Conservation (phyloP, 2,113 vertebrate species). For the Chionodraco myersi region DNA sequence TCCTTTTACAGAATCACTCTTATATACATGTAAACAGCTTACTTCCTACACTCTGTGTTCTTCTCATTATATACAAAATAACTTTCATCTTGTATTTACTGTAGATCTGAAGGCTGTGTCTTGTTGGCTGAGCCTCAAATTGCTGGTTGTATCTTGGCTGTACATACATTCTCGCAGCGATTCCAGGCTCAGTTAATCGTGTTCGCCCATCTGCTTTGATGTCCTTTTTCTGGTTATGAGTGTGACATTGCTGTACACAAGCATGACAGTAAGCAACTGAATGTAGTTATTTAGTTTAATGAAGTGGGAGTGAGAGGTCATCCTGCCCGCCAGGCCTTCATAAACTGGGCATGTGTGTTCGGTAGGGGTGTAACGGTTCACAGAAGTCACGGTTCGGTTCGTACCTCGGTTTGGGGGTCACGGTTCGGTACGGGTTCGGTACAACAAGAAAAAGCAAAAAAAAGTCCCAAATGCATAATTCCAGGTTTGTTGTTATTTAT, state of each 20-base stretch:
- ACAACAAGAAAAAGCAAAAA: too few relatives aligned
- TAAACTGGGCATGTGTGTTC: background rate
- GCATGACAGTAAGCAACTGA: constrained; percentile 52
- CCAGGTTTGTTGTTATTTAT: too few relatives aligned
- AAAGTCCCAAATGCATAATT: too few relatives aligned
- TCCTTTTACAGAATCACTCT: too few relatives aligned
- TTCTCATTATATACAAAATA: constrained; percentile 2
- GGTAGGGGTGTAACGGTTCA: too few relatives aligned
- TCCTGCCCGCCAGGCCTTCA: constrained; percentile 28
- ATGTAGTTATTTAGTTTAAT: constrained; percentile 41
- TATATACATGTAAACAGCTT: background rate
- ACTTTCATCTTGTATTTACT: constrained; percentile 42
- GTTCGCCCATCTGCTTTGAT: constrained; percentile 73
- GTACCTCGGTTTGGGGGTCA: too few relatives aligned
- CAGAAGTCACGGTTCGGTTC: too few relatives aligned
- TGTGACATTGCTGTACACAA: constrained; percentile 54
- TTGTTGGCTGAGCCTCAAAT: constrained; percentile 37
- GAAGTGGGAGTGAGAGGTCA: constrained; percentile 36
- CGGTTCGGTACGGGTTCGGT: too few relatives aligned
- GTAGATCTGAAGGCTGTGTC: constrained; percentile 23
- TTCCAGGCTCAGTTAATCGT: constrained; percentile 63
- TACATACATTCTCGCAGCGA: constrained; percentile 51
- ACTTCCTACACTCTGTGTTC: background rate
- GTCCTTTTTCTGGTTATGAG: constrained; percentile 69
- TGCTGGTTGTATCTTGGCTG: constrained; percentile 51